Conservation (phyloP, 1,140 invertebrate genomes). For the Listronotus oregonensis region DNA sequence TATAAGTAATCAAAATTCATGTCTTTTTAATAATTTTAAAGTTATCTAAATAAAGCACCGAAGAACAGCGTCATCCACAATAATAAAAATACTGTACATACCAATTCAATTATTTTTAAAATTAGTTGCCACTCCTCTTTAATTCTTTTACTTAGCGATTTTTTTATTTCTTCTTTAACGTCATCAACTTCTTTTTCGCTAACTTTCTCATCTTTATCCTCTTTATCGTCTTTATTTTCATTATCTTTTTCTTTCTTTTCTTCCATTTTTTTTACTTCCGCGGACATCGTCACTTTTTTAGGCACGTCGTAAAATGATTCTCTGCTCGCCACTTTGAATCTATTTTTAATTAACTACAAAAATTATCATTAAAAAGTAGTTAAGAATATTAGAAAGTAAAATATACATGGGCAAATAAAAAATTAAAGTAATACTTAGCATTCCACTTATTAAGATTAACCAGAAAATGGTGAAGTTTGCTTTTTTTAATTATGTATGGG, state of each 20-base stretch:
- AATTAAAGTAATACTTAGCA: too few species aligned
- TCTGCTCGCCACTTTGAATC: slow-evolving; percentile 27
- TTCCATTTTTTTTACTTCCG: slow-evolving; percentile 32
- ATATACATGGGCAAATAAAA: too few species aligned
- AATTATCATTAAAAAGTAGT: too few species aligned
- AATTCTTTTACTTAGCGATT: slow-evolving; percentile 20
- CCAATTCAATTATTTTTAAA: slow-evolving; percentile 51
- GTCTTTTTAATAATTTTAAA: neutral
- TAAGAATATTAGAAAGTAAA: too few species aligned
- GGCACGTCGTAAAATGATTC: slow-evolving; percentile 46
- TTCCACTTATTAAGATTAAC: too few species aligned
- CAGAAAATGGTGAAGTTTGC: too few species aligned
- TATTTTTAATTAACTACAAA: too few species aligned
- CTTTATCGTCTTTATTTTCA: slow-evolving; percentile 8
- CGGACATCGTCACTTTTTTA: slow-evolving; percentile 31
- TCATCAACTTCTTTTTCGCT: slow-evolving; percentile 36
- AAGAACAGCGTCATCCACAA: too few species aligned
- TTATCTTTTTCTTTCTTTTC: slow-evolving; percentile 14
- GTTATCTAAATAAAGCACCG: too few species aligned
- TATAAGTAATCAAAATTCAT: too few species aligned
- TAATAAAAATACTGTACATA: slow-evolving; percentile 34
- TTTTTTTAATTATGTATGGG: too few species aligned
- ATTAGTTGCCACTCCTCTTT: slow-evolving; percentile 49
- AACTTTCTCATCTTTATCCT: slow-evolving; percentile 22
- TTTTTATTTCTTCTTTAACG: slow-evolving; percentile 37